phyloP scores from a whole-genome alignment of 2,113 vertebrate species.

The Nansenia antarctica region DNA sequence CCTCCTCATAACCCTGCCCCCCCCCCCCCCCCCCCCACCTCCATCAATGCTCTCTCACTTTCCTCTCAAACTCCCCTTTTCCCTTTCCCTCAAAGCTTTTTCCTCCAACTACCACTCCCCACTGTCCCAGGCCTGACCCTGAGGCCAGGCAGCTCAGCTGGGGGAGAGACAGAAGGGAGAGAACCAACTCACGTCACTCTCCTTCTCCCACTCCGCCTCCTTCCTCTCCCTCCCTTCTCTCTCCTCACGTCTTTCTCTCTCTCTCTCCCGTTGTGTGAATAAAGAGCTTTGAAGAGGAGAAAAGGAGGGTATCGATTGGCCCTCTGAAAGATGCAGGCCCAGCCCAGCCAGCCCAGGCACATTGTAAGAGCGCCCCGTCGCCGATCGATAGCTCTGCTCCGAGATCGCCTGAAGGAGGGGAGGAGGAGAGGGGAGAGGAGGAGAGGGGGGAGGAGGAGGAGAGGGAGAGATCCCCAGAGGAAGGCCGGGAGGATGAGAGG shows the following conservation, averaged over 20 bases:
- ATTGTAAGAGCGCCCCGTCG: slow-evolving; percentile 52
- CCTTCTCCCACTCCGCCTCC: slow-evolving; percentile 7
- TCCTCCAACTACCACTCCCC: not conserved
- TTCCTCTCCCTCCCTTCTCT: slow-evolving; percentile 7
- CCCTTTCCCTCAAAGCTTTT: not conserved
- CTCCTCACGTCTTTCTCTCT: slow-evolving; percentile 53
- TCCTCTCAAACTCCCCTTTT: too few relatives aligned
- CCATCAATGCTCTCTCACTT: too few relatives aligned
- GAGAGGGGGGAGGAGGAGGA: not conserved
- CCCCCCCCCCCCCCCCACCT: not conserved
- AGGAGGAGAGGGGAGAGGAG: not conserved
- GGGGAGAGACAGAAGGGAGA: not conserved
- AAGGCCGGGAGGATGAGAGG: slow-evolving; percentile 27
- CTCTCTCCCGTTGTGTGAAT: slow-evolving; percentile 61
- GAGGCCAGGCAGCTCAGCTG: not conserved
- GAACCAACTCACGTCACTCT: slow-evolving; percentile 12
- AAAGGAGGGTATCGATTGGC: slow-evolving; percentile 67
- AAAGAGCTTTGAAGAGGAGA: slow-evolving; percentile 72
- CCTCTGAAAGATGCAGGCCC: slow-evolving; percentile 69
- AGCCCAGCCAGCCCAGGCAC: slow-evolving; percentile 50
- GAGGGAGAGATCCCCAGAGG: slow-evolving; percentile 36
- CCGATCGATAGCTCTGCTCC: slow-evolving; percentile 62
- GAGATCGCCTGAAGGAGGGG: slow-evolving; percentile 8
- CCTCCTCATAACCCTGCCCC: not conserved
- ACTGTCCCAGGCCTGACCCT: too few relatives aligned